These are phyloP conservation scores for Xenopus tropicalis DNA, from an alignment of 2,113 vertebrate genomes.

Conservation along the genomic window DNA sequence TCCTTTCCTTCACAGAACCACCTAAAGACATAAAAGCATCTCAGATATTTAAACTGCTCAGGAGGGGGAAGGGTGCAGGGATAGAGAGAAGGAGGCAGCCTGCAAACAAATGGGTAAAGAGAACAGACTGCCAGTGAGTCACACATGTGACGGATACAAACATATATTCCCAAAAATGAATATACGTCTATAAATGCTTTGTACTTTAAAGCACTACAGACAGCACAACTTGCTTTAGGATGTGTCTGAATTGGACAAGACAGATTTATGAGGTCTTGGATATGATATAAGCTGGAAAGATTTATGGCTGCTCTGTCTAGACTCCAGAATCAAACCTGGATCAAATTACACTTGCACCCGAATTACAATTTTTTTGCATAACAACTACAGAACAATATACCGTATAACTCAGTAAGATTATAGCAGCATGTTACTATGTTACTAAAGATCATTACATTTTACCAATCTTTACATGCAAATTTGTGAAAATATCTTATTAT, in stretches of 20 bases:
- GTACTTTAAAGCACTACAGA: constrained; percentile 11
- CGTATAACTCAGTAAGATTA: too few species aligned
- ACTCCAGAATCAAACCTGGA: neutral
- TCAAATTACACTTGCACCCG: too few species aligned
- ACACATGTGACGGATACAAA: constrained; percentile 41
- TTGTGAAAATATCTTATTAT: too few species aligned
- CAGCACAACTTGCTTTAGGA: neutral
- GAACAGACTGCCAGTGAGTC: constrained; percentile 17
- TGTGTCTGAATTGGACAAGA: constrained; percentile 10
- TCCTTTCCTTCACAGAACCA: constrained; percentile 98
- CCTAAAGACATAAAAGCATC: constrained; percentile 60
- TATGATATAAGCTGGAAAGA: constrained; percentile 23
- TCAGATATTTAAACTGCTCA: constrained; percentile 29
- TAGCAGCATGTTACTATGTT: too few species aligned
- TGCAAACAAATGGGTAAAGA: neutral
- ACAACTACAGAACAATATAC: too few species aligned
- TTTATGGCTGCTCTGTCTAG: constrained; percentile 19
- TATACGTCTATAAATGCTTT: constrained; percentile 5
- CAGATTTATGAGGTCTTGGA: constrained; percentile 23
- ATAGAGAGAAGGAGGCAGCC: neutral
- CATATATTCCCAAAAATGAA: neutral
- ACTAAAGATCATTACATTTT: too few species aligned
- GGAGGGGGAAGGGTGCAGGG: neutral
- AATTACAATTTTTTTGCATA: too few species aligned
- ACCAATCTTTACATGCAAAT: too few species aligned